A percentile compares a stretch with the other conserved stretches of the same genome.
These are phyloP conservation scores for Paralichthys olivaceus DNA, from an alignment of 2,113 vertebrate species.

Conservation along the genomic window DNA sequence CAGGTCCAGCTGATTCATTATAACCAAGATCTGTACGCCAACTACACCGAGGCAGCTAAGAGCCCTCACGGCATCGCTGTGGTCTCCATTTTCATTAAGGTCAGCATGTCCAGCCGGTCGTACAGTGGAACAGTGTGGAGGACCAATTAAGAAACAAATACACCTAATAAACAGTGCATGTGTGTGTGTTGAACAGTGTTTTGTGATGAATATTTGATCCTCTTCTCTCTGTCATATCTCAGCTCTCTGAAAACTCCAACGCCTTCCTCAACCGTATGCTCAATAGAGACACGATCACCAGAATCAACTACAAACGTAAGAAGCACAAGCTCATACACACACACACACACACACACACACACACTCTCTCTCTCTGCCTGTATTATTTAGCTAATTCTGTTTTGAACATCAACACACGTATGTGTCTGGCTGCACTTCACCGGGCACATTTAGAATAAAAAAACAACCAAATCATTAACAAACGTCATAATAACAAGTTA, in stretches of 20 bases:
- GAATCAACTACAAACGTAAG: constrained; percentile 90
- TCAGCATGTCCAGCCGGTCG: constrained; percentile 24
- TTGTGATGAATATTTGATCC: constrained; percentile 38
- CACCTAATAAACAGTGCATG: background rate
- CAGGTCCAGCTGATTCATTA: constrained; percentile 97
- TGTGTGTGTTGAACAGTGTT: background rate
- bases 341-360: constrained; percentile 9
- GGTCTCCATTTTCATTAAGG: constrained; percentile 92
- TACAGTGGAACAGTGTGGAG: background rate
- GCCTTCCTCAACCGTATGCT: constrained; percentile 96
- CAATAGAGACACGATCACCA: constrained; percentile 96
- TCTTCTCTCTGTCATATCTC: constrained; percentile 33
- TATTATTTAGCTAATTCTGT: too few relatives aligned
- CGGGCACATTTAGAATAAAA: too few relatives aligned
- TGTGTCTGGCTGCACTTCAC: too few relatives aligned
- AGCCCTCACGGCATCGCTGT: constrained; percentile 94
- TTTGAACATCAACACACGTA: too few relatives aligned
- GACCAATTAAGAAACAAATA: background rate
- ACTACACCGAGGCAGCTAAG: constrained; percentile 92
- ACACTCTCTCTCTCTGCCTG: background rate
- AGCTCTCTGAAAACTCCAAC: constrained; percentile 96
- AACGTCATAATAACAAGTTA: too few relatives aligned
- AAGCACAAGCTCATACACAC: constrained; percentile 1
- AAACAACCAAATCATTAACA: too few relatives aligned
- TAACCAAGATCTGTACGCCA: constrained; percentile 95